These are phyloP conservation scores for Hypomecis punctinalis DNA, from an alignment of 2,888 invertebrate genomes.

Conservation along the genomic window DNA sequence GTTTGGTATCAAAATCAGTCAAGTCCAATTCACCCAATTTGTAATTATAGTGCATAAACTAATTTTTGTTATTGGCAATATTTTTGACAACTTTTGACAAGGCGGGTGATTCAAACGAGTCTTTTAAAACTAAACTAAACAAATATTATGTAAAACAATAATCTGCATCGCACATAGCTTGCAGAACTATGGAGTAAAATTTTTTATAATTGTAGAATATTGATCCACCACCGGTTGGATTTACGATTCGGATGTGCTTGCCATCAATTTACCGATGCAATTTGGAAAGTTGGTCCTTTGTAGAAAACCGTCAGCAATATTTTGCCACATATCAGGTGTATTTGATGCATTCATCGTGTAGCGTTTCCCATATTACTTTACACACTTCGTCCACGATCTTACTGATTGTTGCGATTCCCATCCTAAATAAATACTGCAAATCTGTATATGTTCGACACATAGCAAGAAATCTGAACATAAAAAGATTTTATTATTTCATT, in stretches of 20 bases:
- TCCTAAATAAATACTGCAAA: constrained; percentile 51
- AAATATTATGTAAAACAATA: neutral
- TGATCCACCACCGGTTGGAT: neutral
- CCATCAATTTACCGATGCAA: neutral
- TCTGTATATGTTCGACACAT: constrained; percentile 45
- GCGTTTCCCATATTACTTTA: neutral
- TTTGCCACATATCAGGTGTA: neutral
- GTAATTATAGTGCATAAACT: no score
- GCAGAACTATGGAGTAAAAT: constrained; percentile 50
- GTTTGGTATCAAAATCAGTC: no score
- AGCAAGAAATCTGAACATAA: neutral
- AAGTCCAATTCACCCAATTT: no score
- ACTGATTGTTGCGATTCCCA: constrained; percentile 52
- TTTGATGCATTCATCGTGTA: constrained; percentile 1
- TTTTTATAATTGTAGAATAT: constrained; percentile 47
- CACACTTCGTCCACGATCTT: neutral
- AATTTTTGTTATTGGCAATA: no score
- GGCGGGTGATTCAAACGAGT: no score
- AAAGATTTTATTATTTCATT: constrained; percentile 36
- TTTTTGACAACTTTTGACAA: no score
- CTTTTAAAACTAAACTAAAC: neutral
- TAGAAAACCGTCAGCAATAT: neutral
- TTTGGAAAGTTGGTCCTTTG: neutral
- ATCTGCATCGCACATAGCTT: constrained; percentile 42
- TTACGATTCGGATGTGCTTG: neutral